Evolutionary conservation across 2,888 invertebrate species (phyloP).

Genomic region (Brenthis daphne): DNA sequence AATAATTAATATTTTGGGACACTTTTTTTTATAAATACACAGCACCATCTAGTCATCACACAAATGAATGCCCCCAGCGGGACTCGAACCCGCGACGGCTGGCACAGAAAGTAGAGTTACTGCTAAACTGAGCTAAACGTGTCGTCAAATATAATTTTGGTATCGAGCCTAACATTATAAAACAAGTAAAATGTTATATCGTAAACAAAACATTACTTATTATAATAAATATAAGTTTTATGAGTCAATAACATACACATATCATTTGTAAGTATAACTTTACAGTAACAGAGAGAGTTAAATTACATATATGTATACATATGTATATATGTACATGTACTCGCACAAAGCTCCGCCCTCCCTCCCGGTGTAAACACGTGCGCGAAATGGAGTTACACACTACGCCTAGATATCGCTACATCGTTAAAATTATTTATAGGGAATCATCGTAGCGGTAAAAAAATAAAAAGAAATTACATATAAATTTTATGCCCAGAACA

Average conservation of each 20-base stretch:
- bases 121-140: too few species aligned
- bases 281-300: constrained; percentile 6
- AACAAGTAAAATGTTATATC: too few species aligned
- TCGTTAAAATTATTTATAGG: constrained; percentile 17
- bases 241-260: not conserved
- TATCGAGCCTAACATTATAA: too few species aligned
- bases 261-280: constrained; percentile 3
- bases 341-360: constrained; percentile 1
- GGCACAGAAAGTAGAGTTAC: too few species aligned
- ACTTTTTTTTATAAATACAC: too few species aligned
- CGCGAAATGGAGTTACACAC: constrained; percentile 24
- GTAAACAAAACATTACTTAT: too few species aligned
- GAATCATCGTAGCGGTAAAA: constrained; percentile 14
- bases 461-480: constrained; percentile 2
- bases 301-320: constrained; percentile 1
- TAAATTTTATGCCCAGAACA: not conserved
- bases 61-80: too few species aligned
- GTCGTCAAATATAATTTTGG: too few species aligned
- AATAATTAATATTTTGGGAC: too few species aligned
- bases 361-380: constrained; percentile 25
- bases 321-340: not conserved
- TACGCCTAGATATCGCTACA: constrained; percentile 24
- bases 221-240: not conserved
- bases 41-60: too few species aligned
- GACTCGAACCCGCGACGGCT: too few species aligned